Evolutionary conservation across 2,888 invertebrate species (phyloP).

Genomic region (Cryptophagus acutangulus): DNA sequence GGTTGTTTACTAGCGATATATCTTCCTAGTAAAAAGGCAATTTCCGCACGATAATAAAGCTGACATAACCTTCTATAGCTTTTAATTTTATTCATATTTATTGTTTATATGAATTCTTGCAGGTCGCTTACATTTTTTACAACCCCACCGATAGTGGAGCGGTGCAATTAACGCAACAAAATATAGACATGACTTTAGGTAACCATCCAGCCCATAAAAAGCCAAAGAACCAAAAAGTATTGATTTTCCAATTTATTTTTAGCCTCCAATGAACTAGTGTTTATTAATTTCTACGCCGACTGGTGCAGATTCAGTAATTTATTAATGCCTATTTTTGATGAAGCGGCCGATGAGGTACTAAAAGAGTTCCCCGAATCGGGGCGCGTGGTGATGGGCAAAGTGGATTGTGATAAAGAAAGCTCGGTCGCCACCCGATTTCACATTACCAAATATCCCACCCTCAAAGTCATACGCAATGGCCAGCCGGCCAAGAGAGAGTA

Average conservation of each 20-base stretch:
- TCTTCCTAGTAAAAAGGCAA: no score
- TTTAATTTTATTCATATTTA: not conserved
- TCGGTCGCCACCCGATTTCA: slow-evolving; percentile 85
- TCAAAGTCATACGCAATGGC: slow-evolving; percentile 91
- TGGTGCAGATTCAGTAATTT: slow-evolving; percentile 99
- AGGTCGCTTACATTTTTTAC: slow-evolving; percentile 58
- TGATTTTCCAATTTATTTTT: slow-evolving; percentile 45
- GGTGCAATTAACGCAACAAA: slow-evolving; percentile 71
- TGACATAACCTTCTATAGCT: slow-evolving; percentile 15
- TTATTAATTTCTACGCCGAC: slow-evolving; percentile 98
- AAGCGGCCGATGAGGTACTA: slow-evolving; percentile 82
- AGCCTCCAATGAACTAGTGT: slow-evolving; percentile 94
- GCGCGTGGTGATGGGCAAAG: slow-evolving; percentile 89
- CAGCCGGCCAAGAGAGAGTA: slow-evolving; percentile 87
- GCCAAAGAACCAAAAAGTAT: not conserved
- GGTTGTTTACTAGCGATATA: no score
- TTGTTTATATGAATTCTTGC: slow-evolving; percentile 26
- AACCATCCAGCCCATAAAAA: slow-evolving; percentile 17
- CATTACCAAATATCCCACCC: slow-evolving; percentile 96
- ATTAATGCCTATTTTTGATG: slow-evolving; percentile 93
- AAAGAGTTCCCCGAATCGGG: slow-evolving; percentile 75
- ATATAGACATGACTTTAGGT: slow-evolving; percentile 83
- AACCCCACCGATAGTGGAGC: slow-evolving; percentile 79
- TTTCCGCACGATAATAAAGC: no score
- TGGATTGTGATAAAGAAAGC: slow-evolving; percentile 94